Conservation (phyloP, 1,140 invertebrate species). For the Dendroctonus valens region DNA sequence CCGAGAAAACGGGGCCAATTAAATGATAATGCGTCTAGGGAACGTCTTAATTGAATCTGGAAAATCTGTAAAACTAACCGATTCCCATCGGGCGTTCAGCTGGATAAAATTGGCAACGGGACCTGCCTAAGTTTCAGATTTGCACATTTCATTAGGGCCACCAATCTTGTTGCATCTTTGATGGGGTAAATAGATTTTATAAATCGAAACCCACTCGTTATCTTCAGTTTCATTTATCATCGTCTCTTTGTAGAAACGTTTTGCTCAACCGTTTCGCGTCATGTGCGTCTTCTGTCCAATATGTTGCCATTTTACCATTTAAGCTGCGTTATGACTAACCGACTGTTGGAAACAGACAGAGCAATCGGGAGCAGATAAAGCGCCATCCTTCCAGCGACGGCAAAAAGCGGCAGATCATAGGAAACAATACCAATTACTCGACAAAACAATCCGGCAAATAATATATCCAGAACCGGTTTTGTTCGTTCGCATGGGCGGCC, state of each 20-base stretch:
- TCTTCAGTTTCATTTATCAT: too few species aligned
- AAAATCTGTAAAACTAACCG: not conserved
- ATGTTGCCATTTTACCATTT: too few species aligned
- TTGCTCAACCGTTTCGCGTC: too few species aligned
- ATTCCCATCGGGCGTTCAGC: too few species aligned
- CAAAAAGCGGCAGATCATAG: conserved; percentile 5
- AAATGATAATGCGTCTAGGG: conserved; percentile 14
- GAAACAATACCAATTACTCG: conserved; percentile 17
- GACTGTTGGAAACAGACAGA: not conserved
- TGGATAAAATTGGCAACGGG: not conserved
- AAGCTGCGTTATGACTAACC: not conserved
- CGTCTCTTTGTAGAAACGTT: too few species aligned
- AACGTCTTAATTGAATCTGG: conserved; percentile 9
- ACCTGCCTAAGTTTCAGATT: too few species aligned
- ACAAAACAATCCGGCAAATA: conserved; percentile 21
- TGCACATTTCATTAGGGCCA: too few species aligned
- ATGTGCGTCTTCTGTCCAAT: too few species aligned
- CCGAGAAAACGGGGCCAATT: conserved; percentile 5
- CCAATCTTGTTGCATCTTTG: too few species aligned
- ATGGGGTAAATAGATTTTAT: too few species aligned
- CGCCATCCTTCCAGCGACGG: not conserved
- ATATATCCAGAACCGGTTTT: conserved; percentile 15
- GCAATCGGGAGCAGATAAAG: too few species aligned
- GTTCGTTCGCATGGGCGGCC: conserved; percentile 15
- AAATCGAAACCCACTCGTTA: too few species aligned